Conservation (phyloP, 1,140 invertebrate species). For the Lamellibrachia luymesi region DNA sequence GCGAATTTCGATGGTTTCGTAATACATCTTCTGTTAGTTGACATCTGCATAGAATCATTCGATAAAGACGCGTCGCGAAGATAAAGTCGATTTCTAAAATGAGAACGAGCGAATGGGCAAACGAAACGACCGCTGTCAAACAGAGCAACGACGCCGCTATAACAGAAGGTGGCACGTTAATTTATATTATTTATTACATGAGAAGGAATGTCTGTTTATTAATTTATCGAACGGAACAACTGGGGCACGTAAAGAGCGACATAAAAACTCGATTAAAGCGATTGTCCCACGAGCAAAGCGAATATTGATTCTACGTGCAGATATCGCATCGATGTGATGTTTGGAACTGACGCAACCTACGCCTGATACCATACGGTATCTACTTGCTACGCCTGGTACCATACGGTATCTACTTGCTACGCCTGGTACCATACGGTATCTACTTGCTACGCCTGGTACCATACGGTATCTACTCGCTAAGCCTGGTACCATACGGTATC, state of each 20-base stretch:
- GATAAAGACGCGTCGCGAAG: not conserved
- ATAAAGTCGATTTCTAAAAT: not conserved
- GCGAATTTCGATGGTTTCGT: not conserved
- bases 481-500: not conserved
- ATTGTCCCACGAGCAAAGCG: too few species aligned
- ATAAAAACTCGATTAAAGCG: too few species aligned
- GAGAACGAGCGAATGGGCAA: not conserved
- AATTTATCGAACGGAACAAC: too few species aligned
- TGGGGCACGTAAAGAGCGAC: too few species aligned
- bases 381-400: not conserved
- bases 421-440: not conserved
- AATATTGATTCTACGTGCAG: not conserved
- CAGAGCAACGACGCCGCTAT: not conserved
- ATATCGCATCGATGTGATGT: not conserved
- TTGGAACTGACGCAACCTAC: not conserved
- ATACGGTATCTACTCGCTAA: not conserved
- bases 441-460: not conserved
- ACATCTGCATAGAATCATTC: not conserved
- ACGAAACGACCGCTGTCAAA: not conserved
- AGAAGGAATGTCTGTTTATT: not conserved
- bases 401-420: not conserved
- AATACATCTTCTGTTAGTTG: not conserved
- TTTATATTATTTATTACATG: not conserved
- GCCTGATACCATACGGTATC: not conserved
- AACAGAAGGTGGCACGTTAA: not conserved